Evolutionary conservation across 2,888 invertebrate genomes (phyloP).

Genomic region (Orthonychiurus folsomi): DNA sequence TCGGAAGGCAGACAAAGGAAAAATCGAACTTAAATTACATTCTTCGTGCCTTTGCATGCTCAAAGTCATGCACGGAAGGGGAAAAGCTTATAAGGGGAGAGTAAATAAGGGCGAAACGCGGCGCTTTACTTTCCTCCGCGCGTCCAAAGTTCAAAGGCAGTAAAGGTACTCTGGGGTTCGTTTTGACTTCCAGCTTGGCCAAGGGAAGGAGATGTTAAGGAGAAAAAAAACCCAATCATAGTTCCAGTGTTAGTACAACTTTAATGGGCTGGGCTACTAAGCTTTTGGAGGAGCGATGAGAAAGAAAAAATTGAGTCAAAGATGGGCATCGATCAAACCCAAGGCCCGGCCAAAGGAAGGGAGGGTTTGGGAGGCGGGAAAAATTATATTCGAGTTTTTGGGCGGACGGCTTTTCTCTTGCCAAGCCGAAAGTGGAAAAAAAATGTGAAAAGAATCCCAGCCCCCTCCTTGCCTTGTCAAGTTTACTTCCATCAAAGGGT

Average conservation of each 20-base stretch:
- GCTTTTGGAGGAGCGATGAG: not conserved
- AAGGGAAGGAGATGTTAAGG: not conserved
- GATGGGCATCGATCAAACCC: slow-evolving; percentile 11
- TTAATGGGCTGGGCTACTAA: slow-evolving; percentile 1
- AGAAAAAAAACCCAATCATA: not conserved
- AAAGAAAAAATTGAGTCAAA: slow-evolving; percentile 6
- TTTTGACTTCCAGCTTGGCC: not conserved
- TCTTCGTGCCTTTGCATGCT: not conserved
- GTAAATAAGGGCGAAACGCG: not conserved
- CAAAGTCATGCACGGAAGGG: not conserved
- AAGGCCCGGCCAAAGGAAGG: slow-evolving; percentile 1
- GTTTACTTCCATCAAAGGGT: too few relatives aligned
- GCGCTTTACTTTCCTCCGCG: slow-evolving; percentile 2
- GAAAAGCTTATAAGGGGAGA: not conserved
- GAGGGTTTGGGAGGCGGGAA: too few relatives aligned
- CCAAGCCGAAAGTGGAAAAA: too few relatives aligned
- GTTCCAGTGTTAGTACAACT: not conserved
- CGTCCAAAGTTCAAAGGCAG: not conserved
- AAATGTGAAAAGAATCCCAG: not conserved
- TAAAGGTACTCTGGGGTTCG: not conserved
- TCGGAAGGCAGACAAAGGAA: not conserved
- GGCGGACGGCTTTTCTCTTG: too few relatives aligned
- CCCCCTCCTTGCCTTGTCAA: not conserved
- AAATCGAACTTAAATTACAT: not conserved
- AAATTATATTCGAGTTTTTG: too few relatives aligned